Conservation (phyloP, 2,888 invertebrate genomes). For the Orthosia cruda region DNA sequence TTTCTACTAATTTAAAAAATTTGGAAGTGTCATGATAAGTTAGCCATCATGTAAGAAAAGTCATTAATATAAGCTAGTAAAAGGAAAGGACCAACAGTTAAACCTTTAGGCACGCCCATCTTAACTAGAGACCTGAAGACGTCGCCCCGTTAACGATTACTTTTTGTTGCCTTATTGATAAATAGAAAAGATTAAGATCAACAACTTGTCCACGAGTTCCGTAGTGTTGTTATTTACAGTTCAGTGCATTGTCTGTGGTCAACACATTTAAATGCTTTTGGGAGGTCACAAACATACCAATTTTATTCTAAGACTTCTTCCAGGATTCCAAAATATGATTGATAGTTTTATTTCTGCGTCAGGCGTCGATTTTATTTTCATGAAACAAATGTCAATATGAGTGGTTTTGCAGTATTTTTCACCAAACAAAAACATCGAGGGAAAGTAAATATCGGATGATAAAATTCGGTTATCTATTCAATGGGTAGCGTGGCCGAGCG, state of each 20-base stretch:
- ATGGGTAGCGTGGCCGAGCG: conserved; percentile 95
- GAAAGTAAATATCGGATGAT: not conserved
- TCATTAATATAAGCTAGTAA: not conserved
- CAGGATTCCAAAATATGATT: not conserved
- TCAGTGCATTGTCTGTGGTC: not conserved
- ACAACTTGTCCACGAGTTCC: not conserved
- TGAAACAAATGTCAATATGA: not conserved
- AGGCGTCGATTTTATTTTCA: not conserved
- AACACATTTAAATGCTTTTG: not conserved
- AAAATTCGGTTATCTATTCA: not conserved
- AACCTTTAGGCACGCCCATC: not conserved
- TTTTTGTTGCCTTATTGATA: not conserved
- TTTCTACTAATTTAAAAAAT: not conserved
- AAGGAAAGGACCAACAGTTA: not conserved
- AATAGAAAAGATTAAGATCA: not conserved
- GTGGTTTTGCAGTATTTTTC: not conserved
- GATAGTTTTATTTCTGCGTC: not conserved
- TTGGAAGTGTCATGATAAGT: not conserved
- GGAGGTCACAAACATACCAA: not conserved
- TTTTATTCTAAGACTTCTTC: not conserved
- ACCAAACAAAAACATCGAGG: not conserved
- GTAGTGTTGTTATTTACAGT: not conserved
- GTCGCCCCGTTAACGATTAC: not conserved
- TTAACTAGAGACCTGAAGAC: not conserved
- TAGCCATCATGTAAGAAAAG: not conserved